Conservation (phyloP, 1,140 invertebrate genomes). For the Dysdera silvatica region DNA sequence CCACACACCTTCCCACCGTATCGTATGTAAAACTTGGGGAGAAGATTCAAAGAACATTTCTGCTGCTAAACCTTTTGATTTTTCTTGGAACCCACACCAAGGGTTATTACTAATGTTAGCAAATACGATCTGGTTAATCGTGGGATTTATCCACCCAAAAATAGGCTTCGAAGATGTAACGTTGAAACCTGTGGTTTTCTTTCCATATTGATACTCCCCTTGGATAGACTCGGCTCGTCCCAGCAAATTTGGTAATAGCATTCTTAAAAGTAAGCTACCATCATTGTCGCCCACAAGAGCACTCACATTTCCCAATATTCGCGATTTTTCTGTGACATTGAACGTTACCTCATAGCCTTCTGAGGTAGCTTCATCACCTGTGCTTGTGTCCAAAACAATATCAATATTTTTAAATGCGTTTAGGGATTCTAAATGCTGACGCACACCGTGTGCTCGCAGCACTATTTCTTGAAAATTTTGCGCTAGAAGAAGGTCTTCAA, state of each 20-base stretch:
- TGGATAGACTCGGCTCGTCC: slow-evolving; percentile 70
- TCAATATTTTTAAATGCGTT: slow-evolving; percentile 74
- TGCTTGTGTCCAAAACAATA: slow-evolving; percentile 73
- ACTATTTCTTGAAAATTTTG: slow-evolving; percentile 50
- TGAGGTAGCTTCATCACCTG: slow-evolving; percentile 54
- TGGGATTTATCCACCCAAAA: slow-evolving; percentile 33
- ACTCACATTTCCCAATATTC: slow-evolving; percentile 67
- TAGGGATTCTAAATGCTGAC: slow-evolving; percentile 60
- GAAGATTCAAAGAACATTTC: slow-evolving; percentile 40
- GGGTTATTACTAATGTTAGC: slow-evolving; percentile 53
- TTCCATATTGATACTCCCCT: slow-evolving; percentile 67
- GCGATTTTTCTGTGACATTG: slow-evolving; percentile 62
- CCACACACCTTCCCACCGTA: slow-evolving; percentile 74
- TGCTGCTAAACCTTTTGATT: slow-evolving; percentile 43
- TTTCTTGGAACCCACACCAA: slow-evolving; percentile 65
- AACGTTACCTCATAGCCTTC: slow-evolving; percentile 79
- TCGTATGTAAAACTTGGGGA: slow-evolving; percentile 56
- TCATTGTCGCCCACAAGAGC: slow-evolving; percentile 79
- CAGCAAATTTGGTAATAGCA: slow-evolving; percentile 65
- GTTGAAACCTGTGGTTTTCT: slow-evolving; percentile 62
- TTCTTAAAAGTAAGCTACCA: slow-evolving; percentile 62
- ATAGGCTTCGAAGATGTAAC: slow-evolving; percentile 68
- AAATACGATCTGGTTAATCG: slow-evolving; percentile 27
- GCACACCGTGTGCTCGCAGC: slow-evolving; percentile 50
- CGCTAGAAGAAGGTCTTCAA: slow-evolving; percentile 63